Base-by-base conservation (phyloP, 1,140 invertebrate species). In the Lepidurus apus region DNA sequence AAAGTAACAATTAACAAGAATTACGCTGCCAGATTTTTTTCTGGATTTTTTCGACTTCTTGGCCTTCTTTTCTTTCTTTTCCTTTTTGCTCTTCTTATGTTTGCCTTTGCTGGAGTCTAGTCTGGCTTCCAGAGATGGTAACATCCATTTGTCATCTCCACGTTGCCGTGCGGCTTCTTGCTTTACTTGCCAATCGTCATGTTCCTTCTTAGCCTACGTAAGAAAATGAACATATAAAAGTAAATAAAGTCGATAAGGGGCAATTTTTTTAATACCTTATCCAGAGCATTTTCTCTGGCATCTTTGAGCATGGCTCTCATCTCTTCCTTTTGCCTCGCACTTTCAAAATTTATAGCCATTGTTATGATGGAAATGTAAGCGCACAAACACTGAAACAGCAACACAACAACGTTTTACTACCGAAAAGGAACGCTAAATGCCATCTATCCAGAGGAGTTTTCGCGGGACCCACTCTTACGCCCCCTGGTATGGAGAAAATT, bases 121-220 rank as follows among this genome's bases (percentile, higher is more conserved):
- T 79, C 82, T 82, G n/a, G 80, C 82, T 5, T 85, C 82, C 34
- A 87, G 80, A 1, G 83, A 83, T 0, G 86, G 86, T n/a, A 86
- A 80, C 83, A 86, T 86, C 85, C 85, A 86, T 47, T 85, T 83
- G 43, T 80, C 80, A 76, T 86, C 86, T 0, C 85, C 85, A 53
- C 85, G 77, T 43, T 83, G 81, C 78, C 83, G 83, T 24, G 84
- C 82, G 24, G 81, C 80, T 74, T 86, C 82, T 24, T 82, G 81
- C 80, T 83, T 75, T 7, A 77, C 82, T 47, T 83, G 82, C 24
- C 81, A 80, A 77, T 82, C 83, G 0, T 83, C 80, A 45, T 83
- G 82, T 3, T 82, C 81, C 73, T 77, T 79, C 78, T 86, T 82
- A 6, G 85, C 85, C 82, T 84, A 73, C n/a, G 80, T 75, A 77